These are phyloP conservation scores for Lepus timidus DNA, from an alignment of 2,113 vertebrate species.

Conservation along the genomic window DNA sequence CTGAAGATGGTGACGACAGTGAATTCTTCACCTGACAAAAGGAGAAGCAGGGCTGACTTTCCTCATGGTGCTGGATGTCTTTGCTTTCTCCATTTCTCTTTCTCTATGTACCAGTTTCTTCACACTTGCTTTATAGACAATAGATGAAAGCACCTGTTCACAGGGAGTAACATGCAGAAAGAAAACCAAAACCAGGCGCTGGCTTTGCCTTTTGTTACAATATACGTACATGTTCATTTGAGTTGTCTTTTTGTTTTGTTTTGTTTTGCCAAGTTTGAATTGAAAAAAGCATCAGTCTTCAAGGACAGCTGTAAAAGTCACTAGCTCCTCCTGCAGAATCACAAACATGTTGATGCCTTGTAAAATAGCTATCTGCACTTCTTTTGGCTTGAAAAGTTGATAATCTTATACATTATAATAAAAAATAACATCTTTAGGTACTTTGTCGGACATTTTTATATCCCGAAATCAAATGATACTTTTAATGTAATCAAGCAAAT, in stretches of 20 bases:
- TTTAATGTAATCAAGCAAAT: conserved; percentile 28
- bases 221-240: not conserved
- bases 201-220: not conserved
- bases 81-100: not conserved
- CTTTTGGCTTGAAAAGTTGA: conserved; percentile 6
- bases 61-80: conserved; percentile 49
- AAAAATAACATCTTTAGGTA: not conserved
- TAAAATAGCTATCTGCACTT: conserved; percentile 6
- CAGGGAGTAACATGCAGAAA: not conserved
- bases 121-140: conserved; percentile 7
- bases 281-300: not conserved
- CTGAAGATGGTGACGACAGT: conserved; percentile 57
- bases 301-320: conserved; percentile 25
- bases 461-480: not conserved
- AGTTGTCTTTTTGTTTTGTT: no score
- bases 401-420: conserved; percentile 2
- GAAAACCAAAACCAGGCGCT: not conserved
- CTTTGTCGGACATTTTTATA: not conserved
- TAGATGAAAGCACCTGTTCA: not conserved
- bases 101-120: not conserved
- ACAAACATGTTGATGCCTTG: not conserved
- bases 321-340: not conserved
- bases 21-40: conserved; percentile 20
- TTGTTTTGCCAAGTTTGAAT: no score
- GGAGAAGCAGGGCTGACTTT: not conserved